Evolutionary conservation across 1,140 invertebrate species (phyloP), one percentile per base, ranked within the genome.

Genomic region (Zaprionus davidi): DNA sequence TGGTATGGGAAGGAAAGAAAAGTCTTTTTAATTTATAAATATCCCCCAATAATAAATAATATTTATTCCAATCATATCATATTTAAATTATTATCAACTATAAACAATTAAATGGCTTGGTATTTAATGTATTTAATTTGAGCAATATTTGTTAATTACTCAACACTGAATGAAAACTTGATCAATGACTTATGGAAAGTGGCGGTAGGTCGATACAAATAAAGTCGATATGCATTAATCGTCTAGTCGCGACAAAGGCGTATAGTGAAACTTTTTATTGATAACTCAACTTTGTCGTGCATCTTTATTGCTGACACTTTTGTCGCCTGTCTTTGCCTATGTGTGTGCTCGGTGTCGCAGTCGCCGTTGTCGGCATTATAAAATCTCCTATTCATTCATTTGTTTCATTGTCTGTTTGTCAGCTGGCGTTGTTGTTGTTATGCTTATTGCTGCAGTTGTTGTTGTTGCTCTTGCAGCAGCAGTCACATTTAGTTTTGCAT

Each of bases 341-440:
- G 5, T 28, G 6, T 28, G 13, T 6, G 38, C n/a, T 13, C 17
- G 3, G 13, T 2, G 38, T 41, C 38, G 38, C 38, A 13, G 26
- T 46, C 44, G 58, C 31, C n/a, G 11, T 53, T 53, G 15, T 11
- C 26, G 73, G 36, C 46, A 59, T 59, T 49, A 65, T 56, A 53
- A 34, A 64, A 81, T 67, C 59, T 70, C 53, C 71, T 64, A 64
- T 55, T 79, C 64, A 78, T 81, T 81, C 64, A 81, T 65, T 57
- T 67, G 65, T 62, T 74, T 71, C 78, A 83, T 84, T 84, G 82
- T 83, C 62, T 57, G 34, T 12, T 17, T 44, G 62, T 73, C 66
- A 51, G 51, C 38, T 53, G 22, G 66, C 56, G 71, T 60, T 60
- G 60, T 68, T 63, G 65, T 69, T 66, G 31, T 49, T 64, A 51